Base-by-base conservation (phyloP, 2,888 invertebrate genomes). In the Ypsolopha scabrella region DNA sequence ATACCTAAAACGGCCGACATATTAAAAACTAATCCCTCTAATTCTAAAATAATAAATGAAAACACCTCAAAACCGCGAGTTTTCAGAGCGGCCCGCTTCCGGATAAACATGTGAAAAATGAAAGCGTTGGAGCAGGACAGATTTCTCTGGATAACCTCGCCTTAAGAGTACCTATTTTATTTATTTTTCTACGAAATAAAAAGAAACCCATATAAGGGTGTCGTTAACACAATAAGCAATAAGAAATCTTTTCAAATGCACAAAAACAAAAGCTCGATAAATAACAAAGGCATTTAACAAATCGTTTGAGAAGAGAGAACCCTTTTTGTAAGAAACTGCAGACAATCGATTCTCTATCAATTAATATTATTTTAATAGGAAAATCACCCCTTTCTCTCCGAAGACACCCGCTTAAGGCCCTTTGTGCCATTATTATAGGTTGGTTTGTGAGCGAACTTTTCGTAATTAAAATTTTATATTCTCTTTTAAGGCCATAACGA, bases 331-430 rank as follows among this genome's bases (percentile, higher is more conserved):
- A 64, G 50, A 54, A 35, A 41, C 65, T 65, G 64, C 54, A 59
- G 56, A 65, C 68, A 71, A 81, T 80, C 80, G 75, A 81, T 76
- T 65, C 65, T 60, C 64, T 62, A 65, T 69, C 75, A 53, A 70
- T 74, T 75, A 69, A 78, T 78, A 77, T 75, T 79, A 77, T 77
- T 80, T 72, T 75, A 68, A 69, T 74, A 69, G 72, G 75, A 72
- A 51, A 51, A 73, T 74, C 68, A 69, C 70, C 71, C 68, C 55
- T 59, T 63, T 58, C 55, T 57, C 57, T 57, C 56, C 24, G 4
- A 24, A 55, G 53, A 55, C 59, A 54, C 60, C 64, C 60, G 60
- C 69, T 64, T 68, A 71, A 35, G 35, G 67, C 67, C 66, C 67
- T 77, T 80, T 80, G 77, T 80, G 65, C 65, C 65, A 57, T 60